phyloP scores from a whole-genome alignment of 2,113 vertebrate genomes.

The Thalassarche chlororhynchos region DNA sequence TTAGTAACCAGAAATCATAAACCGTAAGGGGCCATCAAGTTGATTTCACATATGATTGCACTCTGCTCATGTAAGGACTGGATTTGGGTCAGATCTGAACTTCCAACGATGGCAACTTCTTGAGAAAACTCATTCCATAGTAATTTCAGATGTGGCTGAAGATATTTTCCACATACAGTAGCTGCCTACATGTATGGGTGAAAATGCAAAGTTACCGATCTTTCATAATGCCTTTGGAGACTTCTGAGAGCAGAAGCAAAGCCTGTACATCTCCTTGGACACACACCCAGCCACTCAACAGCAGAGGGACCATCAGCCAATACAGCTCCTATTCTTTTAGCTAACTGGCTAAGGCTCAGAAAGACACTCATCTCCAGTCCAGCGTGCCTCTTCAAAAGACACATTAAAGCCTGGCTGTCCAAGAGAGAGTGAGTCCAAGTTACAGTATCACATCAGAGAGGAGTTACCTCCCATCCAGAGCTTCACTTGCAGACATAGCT shows the following conservation, averaged over 20 bases:
- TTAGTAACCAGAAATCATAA: no score
- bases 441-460: not conserved
- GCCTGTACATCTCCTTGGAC: not conserved
- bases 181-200: not conserved
- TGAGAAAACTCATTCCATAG: not conserved
- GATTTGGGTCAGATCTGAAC: not conserved
- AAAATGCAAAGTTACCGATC: fast-evolving
- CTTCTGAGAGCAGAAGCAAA: not conserved
- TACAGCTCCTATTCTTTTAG: not conserved
- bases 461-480: not conserved
- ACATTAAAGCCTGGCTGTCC: not conserved
- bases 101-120: not conserved
- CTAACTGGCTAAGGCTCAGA: not conserved
- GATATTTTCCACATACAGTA: not conserved
- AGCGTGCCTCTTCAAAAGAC: not conserved
- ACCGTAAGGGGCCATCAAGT: not conserved
- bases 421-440: not conserved
- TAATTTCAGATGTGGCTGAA: not conserved
- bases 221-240: not conserved
- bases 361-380: fast-evolving
- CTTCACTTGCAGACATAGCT: not conserved
- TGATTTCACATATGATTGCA: not conserved
- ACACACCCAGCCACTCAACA: not conserved
- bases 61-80: not conserved
- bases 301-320: not conserved